Evolutionary conservation across 2,888 invertebrate genomes (phyloP), one percentile per base, ranked within the genome.

Genomic region (Suillia variegata): DNA sequence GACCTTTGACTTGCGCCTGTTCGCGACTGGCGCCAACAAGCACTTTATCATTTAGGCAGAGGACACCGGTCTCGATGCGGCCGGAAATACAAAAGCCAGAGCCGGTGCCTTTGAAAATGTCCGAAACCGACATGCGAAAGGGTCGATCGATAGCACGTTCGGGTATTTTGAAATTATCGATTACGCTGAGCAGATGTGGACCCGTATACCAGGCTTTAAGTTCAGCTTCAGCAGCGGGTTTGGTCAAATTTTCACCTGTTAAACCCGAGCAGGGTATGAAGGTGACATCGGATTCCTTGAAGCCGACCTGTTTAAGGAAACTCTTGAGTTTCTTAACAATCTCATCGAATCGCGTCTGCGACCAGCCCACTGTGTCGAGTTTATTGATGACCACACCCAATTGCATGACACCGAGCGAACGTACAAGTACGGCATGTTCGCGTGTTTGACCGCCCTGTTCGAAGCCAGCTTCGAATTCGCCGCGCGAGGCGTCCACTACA

Each of bases 381-480:
- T 99, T 99, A 79, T 99, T 99, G 17, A 99, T 89, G 31, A 94
- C 96, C 1, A 99, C 96, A 15, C 94, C 92, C 42, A 99, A 80
- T 81, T 98, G 98, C 62, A 89, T 90, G 0, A 99, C 94, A 33
- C 99, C 98, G 83, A 88, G 72, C 67, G 89, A 89, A 13, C 97
- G 87, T 2, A 97, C 91, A n/a, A 99, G 84, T 53, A 98, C 83
- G 2, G 98, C 96, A 84, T 99, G 98, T 81, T 99, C 98, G 63
- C 98, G 85, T 0, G 98, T 99, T 83, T 99, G 99, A 1, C 99
- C 99, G 12, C 98, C 98, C 69, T 91, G 89, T 74, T 98, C 98
- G 82, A 99, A 99, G 1, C 99, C 99, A 45, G 98, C 96, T 83
- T 99, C 99, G 83, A 99, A 99, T 84, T 99, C 99, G 21, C 99